A percentile compares a stretch with the other conserved stretches of the same genome.
phyloP scores from a whole-genome alignment of 2,888 invertebrate species.

The Sclerodermus sp. region DNA sequence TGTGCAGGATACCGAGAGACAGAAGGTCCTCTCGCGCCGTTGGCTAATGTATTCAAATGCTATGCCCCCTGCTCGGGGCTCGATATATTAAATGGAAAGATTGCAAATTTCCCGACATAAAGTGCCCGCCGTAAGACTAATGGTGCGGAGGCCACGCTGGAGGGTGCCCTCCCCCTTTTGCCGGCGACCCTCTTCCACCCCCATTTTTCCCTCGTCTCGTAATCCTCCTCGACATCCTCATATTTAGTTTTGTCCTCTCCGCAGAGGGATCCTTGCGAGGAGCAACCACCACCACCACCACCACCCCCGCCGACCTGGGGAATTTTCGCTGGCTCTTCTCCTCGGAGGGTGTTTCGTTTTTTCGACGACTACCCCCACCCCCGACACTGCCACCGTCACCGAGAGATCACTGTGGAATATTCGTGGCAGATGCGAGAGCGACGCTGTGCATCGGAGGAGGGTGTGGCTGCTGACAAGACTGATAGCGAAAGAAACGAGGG shows the following conservation, averaged over 20 bases:
- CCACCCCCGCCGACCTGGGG: no score
- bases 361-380: no score
- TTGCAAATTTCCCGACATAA: slow-evolving; percentile 58
- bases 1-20: slow-evolving; percentile 1
- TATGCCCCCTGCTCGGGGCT: slow-evolving; percentile 44
- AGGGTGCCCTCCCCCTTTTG: slow-evolving; percentile 13
- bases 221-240: slow-evolving; percentile 21
- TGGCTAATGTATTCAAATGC: slow-evolving; percentile 54
- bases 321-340: no score
- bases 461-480: slow-evolving; percentile 39
- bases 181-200: not conserved
- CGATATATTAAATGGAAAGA: slow-evolving; percentile 59
- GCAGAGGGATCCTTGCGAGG: no score
- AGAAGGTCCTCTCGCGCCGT: slow-evolving; percentile 17
- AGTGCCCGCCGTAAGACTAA: slow-evolving; percentile 55
- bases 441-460: slow-evolving; percentile 39
- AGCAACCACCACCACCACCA: no score
- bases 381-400: no score
- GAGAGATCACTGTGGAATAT: slow-evolving; percentile 4
- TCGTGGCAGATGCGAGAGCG: slow-evolving; percentile 44
- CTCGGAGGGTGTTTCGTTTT: no score
- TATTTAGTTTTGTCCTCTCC: slow-evolving; percentile 15
- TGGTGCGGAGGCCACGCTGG: slow-evolving; percentile 34
- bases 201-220: slow-evolving; percentile 34
- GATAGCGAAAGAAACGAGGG: slow-evolving; percentile 20